A percentile compares a stretch with the other conserved stretches of the same genome.
Evolutionary conservation across 1,140 invertebrate genomes (phyloP).

Genomic region (Procambarus virginalis): DNA sequence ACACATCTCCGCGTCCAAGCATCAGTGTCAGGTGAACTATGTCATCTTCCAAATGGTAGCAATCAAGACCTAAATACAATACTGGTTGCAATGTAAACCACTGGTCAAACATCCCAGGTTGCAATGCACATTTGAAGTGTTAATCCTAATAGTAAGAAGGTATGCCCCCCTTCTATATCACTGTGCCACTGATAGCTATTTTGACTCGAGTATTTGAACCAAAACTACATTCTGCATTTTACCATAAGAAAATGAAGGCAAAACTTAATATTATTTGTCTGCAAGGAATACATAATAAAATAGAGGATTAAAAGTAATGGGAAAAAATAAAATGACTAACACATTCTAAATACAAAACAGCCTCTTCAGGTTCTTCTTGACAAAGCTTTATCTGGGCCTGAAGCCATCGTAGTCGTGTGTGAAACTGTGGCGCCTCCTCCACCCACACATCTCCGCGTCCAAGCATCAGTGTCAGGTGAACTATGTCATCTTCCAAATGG

Average conservation of each 20-base stretch:
- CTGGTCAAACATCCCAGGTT: too few relatives aligned
- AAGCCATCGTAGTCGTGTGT: conserved; percentile 71
- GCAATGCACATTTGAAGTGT: too few relatives aligned
- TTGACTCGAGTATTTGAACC: too few relatives aligned
- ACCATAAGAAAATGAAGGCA: too few relatives aligned
- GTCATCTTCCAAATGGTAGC: conserved; percentile 48
- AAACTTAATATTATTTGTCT: too few relatives aligned
- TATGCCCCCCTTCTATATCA: too few relatives aligned
- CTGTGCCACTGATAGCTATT: too few relatives aligned
- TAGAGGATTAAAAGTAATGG: too few relatives aligned
- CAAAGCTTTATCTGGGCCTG: conserved; percentile 72
- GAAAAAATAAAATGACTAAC: conserved; percentile 54
- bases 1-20: conserved; percentile 55
- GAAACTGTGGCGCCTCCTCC: conserved; percentile 41
- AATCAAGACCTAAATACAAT: neutral
- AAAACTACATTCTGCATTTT: too few relatives aligned
- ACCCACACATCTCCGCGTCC: conserved; percentile 60
- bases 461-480: conserved; percentile 45
- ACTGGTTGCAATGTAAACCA: too few relatives aligned
- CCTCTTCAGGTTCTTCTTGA: conserved; percentile 72
- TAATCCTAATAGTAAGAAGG: too few relatives aligned
- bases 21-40: conserved; percentile 45
- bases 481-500: conserved; percentile 51
- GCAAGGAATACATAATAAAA: too few relatives aligned
- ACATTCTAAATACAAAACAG: conserved; percentile 72